These are phyloP conservation scores for Nerophis lumbriciformis DNA, from an alignment of 2,113 vertebrate genomes.

Conservation along the genomic window DNA sequence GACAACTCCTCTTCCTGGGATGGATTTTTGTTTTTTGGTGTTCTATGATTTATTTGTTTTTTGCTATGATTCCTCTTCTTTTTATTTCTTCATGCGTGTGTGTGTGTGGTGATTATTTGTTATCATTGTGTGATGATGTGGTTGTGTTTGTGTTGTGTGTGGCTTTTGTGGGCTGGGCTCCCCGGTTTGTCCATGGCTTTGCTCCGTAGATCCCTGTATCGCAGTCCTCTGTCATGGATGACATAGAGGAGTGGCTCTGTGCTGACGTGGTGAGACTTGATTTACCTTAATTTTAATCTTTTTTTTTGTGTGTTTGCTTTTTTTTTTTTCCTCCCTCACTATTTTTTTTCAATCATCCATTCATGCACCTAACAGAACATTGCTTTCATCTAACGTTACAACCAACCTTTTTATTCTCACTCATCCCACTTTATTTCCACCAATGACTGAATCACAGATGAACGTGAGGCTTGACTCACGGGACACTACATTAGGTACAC, in stretches of 20 bases:
- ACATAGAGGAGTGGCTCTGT: conserved; percentile 98
- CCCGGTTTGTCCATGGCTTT: conserved; percentile 79
- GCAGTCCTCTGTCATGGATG: conserved; percentile 98
- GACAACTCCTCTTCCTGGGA: conserved; percentile 24
- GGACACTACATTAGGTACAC: not conserved
- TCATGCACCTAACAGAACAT: conserved; percentile 26
- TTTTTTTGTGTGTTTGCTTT: not conserved
- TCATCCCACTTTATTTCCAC: conserved; percentile 20
- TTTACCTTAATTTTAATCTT: conserved; percentile 68
- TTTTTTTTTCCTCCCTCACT: conserved; percentile 14
- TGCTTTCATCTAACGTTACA: conserved; percentile 28
- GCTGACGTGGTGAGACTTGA: conserved; percentile 91
- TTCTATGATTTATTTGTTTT: conserved; percentile 39
- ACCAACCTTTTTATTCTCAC: conserved; percentile 21
- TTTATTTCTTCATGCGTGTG: conserved; percentile 44
- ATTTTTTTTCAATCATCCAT: conserved; percentile 10
- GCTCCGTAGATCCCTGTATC: conserved; percentile 93
- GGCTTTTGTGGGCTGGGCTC: conserved; percentile 64
- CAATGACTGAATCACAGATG: conserved; percentile 25
- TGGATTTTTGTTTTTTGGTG: conserved; percentile 25
- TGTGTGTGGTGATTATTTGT: conserved; percentile 27
- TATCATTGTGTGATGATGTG: conserved; percentile 29
- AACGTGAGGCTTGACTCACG: conserved; percentile 7
- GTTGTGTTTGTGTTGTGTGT: conserved; percentile 68
- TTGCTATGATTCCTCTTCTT: conserved; percentile 61